Conservation (phyloP, 2,888 invertebrate species). For the Pristionchus entomophagus region DNA sequence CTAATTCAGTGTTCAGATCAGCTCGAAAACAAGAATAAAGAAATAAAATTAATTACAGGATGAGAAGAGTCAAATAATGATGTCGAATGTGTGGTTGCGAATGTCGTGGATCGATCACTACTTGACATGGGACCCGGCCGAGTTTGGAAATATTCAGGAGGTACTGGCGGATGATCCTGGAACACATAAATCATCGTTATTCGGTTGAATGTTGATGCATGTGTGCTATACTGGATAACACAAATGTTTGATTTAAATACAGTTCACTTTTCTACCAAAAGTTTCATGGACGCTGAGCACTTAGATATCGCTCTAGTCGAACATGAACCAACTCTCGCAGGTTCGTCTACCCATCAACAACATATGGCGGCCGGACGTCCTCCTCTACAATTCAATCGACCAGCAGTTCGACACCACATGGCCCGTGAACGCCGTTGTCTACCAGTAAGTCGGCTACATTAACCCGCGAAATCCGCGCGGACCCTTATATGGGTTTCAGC, state of each 20-base stretch:
- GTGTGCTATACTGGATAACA: background rate
- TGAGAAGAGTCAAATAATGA: slow-evolving; percentile 98
- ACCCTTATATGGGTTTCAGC: background rate
- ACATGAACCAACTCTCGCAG: background rate
- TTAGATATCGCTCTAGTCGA: too few relatives aligned
- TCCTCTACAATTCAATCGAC: slow-evolving; percentile 93
- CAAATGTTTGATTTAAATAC: too few relatives aligned
- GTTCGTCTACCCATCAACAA: slow-evolving; percentile 94
- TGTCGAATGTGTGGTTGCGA: slow-evolving; percentile 97
- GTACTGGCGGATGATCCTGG: slow-evolving; percentile 9
- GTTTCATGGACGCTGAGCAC: too few relatives aligned
- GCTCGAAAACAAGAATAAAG: too few relatives aligned
- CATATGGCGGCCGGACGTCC: slow-evolving; percentile 98
- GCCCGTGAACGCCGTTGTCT: slow-evolving; percentile 78
- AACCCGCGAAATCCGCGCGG: background rate
- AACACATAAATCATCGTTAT: too few relatives aligned
- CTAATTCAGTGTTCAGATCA: too few relatives aligned
- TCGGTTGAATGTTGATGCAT: background rate
- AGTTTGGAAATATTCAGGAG: slow-evolving; percentile 78
- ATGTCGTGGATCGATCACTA: slow-evolving; percentile 99
- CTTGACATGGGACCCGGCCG: slow-evolving; percentile 95
- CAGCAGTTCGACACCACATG: slow-evolving; percentile 79
- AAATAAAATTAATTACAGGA: slow-evolving; percentile 93
- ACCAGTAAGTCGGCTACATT: slow-evolving; percentile 54
- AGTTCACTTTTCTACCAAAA: too few relatives aligned